Base-by-base conservation (phyloP, 2,797 vertebrate genomes). In the Chrysocyon brachyurus region DNA sequence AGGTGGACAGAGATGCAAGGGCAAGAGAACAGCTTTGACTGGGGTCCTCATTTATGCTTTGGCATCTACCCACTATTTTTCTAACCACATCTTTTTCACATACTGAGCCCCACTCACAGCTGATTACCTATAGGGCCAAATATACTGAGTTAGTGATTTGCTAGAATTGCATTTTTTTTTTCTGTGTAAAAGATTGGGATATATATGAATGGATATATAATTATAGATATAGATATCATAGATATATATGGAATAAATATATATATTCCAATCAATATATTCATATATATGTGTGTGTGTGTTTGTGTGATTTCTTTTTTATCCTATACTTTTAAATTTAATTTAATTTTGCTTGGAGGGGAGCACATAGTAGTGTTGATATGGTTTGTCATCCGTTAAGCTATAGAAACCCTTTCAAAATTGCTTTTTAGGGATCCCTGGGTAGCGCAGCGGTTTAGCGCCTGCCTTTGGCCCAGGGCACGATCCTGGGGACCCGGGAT, bases 61-160 rank as follows among this genome's bases (percentile, higher is more conserved):
- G 19, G 31, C 21, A 33, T 88, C 72, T 70, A 31, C 28, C 21
- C 70, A 49, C 15, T 8, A 21, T 84, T 91, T 85, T 86, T 70
- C 52, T 83, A 90, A 54, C 36, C 40, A 72, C 24, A 59, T 91
- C 83, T 83, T 84, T 61, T 40, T 68, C 52, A 24, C 14, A 93
- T 14, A 57, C 54, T 31, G 19, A 82, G 36, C 81, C 83, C 46
- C 17, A 79, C 72, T 93, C 64, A 96, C 90, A 95, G 91, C 96
- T 83, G 77, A 70, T 97, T 98, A 72, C 28, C 93, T 90, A 28
- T 63, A 66, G n/a, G 61, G 78, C 77, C 87, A 97, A 77, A 97
- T 87, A 72, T 64, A 46, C 81, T 73, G 78, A 92, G 59, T 70
- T 86, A 94, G 90, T 22, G 15, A 85, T 88, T 66, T 96, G 73